A percentile compares a stretch with the other conserved stretches of the same genome.
These are phyloP conservation scores for Entomobrya multifasciata DNA, from an alignment of 2,888 invertebrate genomes.

Conservation along the genomic window DNA sequence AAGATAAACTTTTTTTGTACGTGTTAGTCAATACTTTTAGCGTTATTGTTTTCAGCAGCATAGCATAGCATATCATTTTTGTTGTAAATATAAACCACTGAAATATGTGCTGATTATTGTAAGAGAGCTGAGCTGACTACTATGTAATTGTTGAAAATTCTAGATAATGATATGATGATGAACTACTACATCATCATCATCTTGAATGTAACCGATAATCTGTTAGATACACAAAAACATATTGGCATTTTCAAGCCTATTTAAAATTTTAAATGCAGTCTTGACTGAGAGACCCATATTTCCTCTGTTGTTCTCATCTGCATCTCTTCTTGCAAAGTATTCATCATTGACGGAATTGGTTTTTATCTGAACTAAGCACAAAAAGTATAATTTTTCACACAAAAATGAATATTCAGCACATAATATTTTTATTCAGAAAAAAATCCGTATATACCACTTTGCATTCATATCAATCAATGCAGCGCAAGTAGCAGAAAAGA, in stretches of 20 bases:
- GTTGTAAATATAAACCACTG: constrained; percentile 13
- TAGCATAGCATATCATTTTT: neutral
- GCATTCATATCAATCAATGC: neutral
- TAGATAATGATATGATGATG: no score
- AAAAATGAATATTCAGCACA: constrained; percentile 57
- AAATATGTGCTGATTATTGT: constrained; percentile 36
- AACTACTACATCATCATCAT: neutral
- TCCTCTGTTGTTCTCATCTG: neutral
- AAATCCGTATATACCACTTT: no score
- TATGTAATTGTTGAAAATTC: no score
- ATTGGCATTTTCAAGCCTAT: neutral
- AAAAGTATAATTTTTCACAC: constrained; percentile 39
- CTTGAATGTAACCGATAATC: constrained; percentile 11
- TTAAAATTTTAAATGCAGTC: constrained; percentile 8
- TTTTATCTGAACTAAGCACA: neutral
- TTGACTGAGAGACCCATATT: no score
- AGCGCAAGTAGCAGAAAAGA: neutral
- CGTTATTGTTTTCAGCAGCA: neutral
- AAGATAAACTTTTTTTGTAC: neutral
- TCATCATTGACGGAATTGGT: neutral
- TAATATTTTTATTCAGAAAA: neutral
- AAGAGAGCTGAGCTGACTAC: no score
- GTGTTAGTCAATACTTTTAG: constrained; percentile 1
- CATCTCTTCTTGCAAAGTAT: neutral
- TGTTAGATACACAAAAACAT: constrained; percentile 1